Percentiles rank a stretch among this genome's conserved stretches.
Conservation (phyloP, 2,888 invertebrate species). For the Apodemia zela region DNA sequence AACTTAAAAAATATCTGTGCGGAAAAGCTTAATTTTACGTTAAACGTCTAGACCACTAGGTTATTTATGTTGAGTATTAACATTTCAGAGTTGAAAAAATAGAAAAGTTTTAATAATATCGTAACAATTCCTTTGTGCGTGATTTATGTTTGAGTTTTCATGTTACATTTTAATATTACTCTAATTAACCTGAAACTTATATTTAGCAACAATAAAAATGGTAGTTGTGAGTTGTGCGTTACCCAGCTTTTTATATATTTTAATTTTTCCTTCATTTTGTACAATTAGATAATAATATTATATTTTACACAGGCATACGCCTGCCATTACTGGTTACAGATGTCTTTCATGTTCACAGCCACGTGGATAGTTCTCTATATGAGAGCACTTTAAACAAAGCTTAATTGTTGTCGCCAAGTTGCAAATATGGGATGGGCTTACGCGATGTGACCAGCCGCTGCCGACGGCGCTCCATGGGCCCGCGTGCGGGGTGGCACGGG, state of each 20-base stretch:
- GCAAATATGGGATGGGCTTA: slow-evolving; percentile 85
- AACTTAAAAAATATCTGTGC: not conserved
- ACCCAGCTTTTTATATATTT: slow-evolving; percentile 6
- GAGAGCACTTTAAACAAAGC: slow-evolving; percentile 67
- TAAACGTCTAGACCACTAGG: not conserved
- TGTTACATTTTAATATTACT: not conserved
- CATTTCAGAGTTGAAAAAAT: not conserved
- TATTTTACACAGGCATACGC: slow-evolving; percentile 28
- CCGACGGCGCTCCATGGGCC: slow-evolving; percentile 60
- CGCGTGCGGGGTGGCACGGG: slow-evolving; percentile 70
- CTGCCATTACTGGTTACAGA: slow-evolving; percentile 45
- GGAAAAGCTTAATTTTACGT: not conserved
- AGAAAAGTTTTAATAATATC: not conserved
- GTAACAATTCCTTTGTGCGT: not conserved
- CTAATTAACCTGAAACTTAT: not conserved
- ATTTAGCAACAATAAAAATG: not conserved
- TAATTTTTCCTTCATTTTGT: slow-evolving; percentile 10
- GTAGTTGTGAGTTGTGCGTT: not conserved
- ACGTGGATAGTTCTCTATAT: slow-evolving; percentile 63
- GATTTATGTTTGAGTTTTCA: not conserved
- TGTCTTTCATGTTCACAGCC: slow-evolving; percentile 78
- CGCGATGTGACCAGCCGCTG: slow-evolving; percentile 86
- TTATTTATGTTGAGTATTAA: not conserved
- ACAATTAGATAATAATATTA: slow-evolving; percentile 25
- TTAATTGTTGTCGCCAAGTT: slow-evolving; percentile 79